Base-by-base conservation (phyloP, 2,888 invertebrate species). In the Drosophila aldrichi region DNA sequence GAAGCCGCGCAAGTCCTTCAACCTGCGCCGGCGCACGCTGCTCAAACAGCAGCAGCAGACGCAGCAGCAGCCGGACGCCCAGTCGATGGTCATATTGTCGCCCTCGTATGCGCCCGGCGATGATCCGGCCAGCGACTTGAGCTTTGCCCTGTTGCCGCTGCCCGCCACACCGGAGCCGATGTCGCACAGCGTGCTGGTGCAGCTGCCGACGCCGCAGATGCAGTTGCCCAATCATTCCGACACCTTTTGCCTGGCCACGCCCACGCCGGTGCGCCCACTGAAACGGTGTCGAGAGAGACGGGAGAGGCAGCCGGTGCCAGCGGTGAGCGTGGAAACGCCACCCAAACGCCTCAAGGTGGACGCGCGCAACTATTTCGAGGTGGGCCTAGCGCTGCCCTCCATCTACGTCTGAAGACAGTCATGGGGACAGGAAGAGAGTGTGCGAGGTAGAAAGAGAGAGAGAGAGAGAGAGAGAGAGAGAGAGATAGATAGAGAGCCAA, bases 121-220 rank as follows among this genome's bases (percentile, higher is more conserved):
- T 70, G 93, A 93, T 89, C 93, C 93, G 0, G 92, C 92, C 8
- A 92, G 91, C 68, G 92, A 93, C 79, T 74, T 93, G 32, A 92
- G 90, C 81, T 92, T 92, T 65, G 72, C 85, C 1, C 60, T 82
- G 38, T n/a, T 75, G 6, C 72, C 74, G 2, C 63, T 74, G 51
- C 57, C 61, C 1, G 41, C 60, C 0, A 91, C 90, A 0, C 88
- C 91, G 0, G 58, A 65, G 5, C 88, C 90, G 8, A 78, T 77
- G 3, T 79, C 85, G 4, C 44, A 72, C 48, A 69, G 70, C 0
- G 48, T 79, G 9, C 67, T 90, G 3, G 54, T 81, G 0, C 77
- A 81, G 25, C 6, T 89, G 71, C 82, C 90, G 7, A 91, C 90
- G 6, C 89, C 91, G 14, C 59, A 55, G 22, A 18, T 16, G 36